Conservation (phyloP, 1,140 invertebrate species). For the Megalonaias nervosa region DNA sequence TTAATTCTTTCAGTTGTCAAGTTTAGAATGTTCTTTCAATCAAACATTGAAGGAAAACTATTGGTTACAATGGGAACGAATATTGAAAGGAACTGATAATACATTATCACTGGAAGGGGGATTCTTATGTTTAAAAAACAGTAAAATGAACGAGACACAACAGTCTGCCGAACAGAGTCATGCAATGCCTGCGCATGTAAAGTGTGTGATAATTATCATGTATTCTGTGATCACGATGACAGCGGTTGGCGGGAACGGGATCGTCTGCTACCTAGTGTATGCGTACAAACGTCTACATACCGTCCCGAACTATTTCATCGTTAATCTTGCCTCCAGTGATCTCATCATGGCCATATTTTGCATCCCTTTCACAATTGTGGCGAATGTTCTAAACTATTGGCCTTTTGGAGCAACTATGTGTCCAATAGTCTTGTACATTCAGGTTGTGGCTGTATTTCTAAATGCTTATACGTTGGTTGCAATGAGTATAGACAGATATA, state of each 20-base stretch:
- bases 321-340: conserved; percentile 95
- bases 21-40: no score
- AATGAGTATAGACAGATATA: conserved; percentile 95
- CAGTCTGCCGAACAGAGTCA: no score
- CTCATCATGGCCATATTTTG: conserved; percentile 94
- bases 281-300: conserved; percentile 89
- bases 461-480: conserved; percentile 93
- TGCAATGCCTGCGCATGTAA: conserved; percentile 45
- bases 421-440: conserved; percentile 87
- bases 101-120: no score
- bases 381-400: conserved; percentile 88
- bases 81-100: no score
- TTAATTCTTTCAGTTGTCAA: no score
- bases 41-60: no score
- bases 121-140: no score
- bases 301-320: conserved; percentile 96
- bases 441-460: conserved; percentile 95
- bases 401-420: conserved; percentile 92
- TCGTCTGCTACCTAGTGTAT: conserved; percentile 90
- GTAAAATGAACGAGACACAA: no score
- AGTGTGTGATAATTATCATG: conserved; percentile 54
- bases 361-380: conserved; percentile 92
- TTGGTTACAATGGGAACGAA: no score
- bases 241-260: conserved; percentile 85
- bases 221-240: conserved; percentile 56